Percentiles rank a stretch among this genome's conserved stretches.
Evolutionary conservation across 2,113 vertebrate genomes (phyloP).

Genomic region (Syrrhaptes paradoxus): DNA sequence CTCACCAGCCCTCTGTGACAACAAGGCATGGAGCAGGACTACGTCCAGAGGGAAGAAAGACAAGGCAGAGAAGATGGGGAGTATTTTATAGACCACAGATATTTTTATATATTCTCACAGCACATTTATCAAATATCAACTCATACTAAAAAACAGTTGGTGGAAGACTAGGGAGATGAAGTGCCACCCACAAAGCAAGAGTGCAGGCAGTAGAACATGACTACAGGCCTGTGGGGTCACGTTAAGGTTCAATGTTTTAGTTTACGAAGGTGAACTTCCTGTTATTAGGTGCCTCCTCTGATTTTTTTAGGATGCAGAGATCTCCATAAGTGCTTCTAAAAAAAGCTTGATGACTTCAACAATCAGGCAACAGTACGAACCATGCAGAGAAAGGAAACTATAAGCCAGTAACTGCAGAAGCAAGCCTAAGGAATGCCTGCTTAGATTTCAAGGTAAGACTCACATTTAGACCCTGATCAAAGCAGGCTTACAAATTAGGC

Average conservation of each 20-base stretch:
- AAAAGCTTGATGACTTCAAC: neutral
- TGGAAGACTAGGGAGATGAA: neutral
- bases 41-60: neutral
- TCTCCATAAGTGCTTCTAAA: accelerated
- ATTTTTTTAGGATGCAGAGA: neutral
- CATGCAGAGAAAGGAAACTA: neutral
- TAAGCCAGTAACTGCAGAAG: neutral
- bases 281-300: neutral
- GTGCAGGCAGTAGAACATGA: neutral
- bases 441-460: neutral
- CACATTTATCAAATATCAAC: neutral
- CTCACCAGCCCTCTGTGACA: neutral
- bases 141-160: neutral
- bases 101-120: neutral
- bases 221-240: neutral
- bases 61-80: neutral
- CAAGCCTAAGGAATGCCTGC: neutral
- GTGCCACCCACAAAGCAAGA: neutral
- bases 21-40: neutral
- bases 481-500: neutral
- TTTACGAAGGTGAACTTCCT: accelerated
- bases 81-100: neutral
- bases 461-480: neutral
- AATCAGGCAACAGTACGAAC: neutral
- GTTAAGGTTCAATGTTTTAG: neutral